Conservation (phyloP, 92 coral and sea anemone genomes). For the Micromussa lordhowensis region DNA sequence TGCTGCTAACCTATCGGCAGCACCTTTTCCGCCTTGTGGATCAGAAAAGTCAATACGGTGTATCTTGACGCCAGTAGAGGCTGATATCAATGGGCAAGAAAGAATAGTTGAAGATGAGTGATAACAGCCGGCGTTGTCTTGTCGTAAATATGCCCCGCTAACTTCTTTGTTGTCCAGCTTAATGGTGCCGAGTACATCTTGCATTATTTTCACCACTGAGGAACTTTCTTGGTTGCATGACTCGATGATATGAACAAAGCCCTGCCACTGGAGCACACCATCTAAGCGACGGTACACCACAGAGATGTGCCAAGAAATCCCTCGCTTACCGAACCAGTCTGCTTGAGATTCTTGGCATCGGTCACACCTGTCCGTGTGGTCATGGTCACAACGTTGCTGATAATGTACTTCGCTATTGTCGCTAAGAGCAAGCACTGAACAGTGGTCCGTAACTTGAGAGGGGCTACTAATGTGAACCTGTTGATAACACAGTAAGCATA, state of each 20-base stretch:
- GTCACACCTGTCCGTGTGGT: slow-evolving; percentile 41
- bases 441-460: slow-evolving; percentile 45
- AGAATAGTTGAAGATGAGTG: slow-evolving; percentile 49
- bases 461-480: slow-evolving; percentile 34
- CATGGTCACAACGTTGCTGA: slow-evolving; percentile 29
- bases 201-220: slow-evolving; percentile 44
- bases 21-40: slow-evolving; percentile 60
- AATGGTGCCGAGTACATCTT: slow-evolving; percentile 48
- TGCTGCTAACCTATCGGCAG: slow-evolving; percentile 50
- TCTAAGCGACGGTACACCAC: slow-evolving; percentile 43
- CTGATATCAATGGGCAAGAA: slow-evolving; percentile 47
- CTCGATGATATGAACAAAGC: slow-evolving; percentile 57
- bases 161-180: no score
- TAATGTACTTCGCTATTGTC: slow-evolving; percentile 22
- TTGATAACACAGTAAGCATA: slow-evolving; percentile 14
- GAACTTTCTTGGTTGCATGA: slow-evolving; percentile 60
- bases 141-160: slow-evolving; percentile 42
- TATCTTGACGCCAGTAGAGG: slow-evolving; percentile 29
- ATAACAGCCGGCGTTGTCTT: slow-evolving; percentile 66
- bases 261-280: slow-evolving; percentile 55
- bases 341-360: no score
- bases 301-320: slow-evolving; percentile 65
- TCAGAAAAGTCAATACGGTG: slow-evolving; percentile 48
- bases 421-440: slow-evolving; percentile 46
- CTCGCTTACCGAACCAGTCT: slow-evolving; percentile 66